phyloP scores from a whole-genome alignment of 1,140 invertebrate species.

The Drosophila nebulosa region DNA sequence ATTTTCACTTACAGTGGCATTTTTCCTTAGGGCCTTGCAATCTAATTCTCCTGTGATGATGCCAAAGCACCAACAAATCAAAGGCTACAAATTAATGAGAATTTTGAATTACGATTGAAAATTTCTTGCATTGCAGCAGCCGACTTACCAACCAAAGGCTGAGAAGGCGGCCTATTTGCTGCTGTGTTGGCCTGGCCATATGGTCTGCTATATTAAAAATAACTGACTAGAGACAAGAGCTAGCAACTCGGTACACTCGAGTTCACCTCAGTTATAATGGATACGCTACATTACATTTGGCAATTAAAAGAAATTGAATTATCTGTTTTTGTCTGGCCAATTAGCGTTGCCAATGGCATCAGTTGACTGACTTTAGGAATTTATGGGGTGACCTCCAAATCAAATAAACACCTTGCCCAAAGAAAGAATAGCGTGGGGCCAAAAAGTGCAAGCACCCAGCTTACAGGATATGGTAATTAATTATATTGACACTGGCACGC shows the following conservation, averaged over 20 bases:
- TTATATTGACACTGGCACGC: slow-evolving; percentile 67
- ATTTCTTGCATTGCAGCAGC: not conserved
- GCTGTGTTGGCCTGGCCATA: not conserved
- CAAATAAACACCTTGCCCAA: slow-evolving; percentile 4
- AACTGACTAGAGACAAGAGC: not conserved
- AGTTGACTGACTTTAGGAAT: slow-evolving; percentile 6
- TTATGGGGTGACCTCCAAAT: not conserved
- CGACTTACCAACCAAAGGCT: not conserved
- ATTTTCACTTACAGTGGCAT: slow-evolving; percentile 48
- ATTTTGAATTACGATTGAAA: not conserved
- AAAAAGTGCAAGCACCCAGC: slow-evolving; percentile 13
- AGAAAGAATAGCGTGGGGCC: slow-evolving; percentile 16
- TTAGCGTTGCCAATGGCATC: slow-evolving; percentile 21
- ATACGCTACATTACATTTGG: slow-evolving; percentile 26
- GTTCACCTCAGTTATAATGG: not conserved
- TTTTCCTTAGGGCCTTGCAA: slow-evolving; percentile 25
- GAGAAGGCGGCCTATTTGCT: not conserved
- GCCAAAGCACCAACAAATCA: not conserved
- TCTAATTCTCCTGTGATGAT: slow-evolving; percentile 16
- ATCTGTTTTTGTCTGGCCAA: slow-evolving; percentile 28
- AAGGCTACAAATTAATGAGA: slow-evolving; percentile 12
- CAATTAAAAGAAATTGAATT: slow-evolving; percentile 47
- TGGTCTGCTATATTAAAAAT: not conserved
- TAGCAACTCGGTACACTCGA: not conserved
- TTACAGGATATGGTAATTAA: slow-evolving; percentile 63